phyloP scores from a whole-genome alignment of 2,113 vertebrate species.

The Pandion haliaetus region DNA sequence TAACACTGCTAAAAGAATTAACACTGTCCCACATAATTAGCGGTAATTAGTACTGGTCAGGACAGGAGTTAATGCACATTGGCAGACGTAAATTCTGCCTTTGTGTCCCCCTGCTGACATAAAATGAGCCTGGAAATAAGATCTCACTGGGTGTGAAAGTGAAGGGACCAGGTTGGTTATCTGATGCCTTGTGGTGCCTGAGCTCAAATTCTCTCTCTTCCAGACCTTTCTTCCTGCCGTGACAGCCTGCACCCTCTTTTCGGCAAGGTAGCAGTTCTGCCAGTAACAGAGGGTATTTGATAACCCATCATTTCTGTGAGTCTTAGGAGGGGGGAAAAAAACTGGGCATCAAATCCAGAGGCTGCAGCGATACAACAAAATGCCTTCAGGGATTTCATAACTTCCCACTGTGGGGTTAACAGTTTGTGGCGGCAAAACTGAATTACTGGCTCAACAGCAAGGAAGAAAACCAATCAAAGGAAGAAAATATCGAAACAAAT shows the following conservation, averaged over 20 bases:
- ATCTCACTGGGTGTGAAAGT: neutral
- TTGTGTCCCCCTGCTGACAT: neutral
- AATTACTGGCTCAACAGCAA: slow-evolving; percentile 13
- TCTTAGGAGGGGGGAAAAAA: neutral
- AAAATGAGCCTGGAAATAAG: neutral
- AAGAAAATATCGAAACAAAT: slow-evolving; percentile 14
- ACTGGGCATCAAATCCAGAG: neutral
- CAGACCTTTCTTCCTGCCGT: neutral
- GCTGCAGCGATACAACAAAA: neutral
- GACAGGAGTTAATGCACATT: slow-evolving; percentile 50
- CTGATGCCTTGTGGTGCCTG: neutral
- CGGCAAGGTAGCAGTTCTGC: neutral
- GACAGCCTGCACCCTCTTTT: neutral
- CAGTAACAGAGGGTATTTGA: neutral
- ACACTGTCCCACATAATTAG: slow-evolving; percentile 55
- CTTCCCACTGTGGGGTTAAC: slow-evolving; percentile 19
- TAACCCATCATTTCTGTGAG: neutral
- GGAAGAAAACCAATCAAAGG: slow-evolving; percentile 7
- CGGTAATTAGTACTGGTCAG: slow-evolving; percentile 26
- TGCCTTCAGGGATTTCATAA: slow-evolving; percentile 42
- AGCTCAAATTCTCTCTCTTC: neutral
- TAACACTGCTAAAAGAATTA: slow-evolving; percentile 36
- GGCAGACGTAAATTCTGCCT: slow-evolving; percentile 23
- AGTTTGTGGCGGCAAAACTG: slow-evolving; percentile 23
- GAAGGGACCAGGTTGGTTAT: neutral